Conservation (phyloP, 2,797 vertebrate species). For the Clarias platycephalus region DNA sequence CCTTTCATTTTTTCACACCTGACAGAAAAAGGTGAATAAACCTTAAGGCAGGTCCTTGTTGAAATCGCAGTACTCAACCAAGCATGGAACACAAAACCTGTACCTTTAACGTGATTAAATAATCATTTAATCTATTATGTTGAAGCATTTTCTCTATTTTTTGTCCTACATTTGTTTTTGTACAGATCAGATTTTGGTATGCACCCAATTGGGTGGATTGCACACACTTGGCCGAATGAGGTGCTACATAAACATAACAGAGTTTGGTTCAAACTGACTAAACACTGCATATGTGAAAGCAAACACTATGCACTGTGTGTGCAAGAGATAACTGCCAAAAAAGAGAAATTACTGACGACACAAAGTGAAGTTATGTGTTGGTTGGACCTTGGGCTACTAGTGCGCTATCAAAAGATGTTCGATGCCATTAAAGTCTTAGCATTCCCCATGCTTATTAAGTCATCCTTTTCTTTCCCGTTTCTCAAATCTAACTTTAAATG, state of each 20-base stretch:
- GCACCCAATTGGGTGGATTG: not conserved
- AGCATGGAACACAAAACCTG: not conserved
- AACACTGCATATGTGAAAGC: not conserved
- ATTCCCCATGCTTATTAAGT: not conserved
- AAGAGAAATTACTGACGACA: not conserved
- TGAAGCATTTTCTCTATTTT: not conserved
- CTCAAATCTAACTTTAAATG: not conserved
- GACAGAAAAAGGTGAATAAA: not conserved
- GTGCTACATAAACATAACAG: not conserved
- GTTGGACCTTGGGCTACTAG: not conserved
- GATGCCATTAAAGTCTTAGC: not conserved
- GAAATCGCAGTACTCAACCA: not conserved
- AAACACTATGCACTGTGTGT: not conserved
- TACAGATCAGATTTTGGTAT: not conserved
- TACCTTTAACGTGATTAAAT: not conserved
- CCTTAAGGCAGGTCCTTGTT: not conserved
- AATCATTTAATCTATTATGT: not conserved
- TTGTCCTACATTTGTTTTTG: not conserved
- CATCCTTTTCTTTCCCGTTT: not conserved
- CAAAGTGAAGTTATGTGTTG: not conserved
- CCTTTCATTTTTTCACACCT: not conserved
- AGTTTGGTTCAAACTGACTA: not conserved
- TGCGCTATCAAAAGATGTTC: not conserved
- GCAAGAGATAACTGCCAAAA: not conserved
- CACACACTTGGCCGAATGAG: not conserved